Evolutionary conservation across 2,797 vertebrate species (phyloP).

Genomic region (Megalops cyprinoides): DNA sequence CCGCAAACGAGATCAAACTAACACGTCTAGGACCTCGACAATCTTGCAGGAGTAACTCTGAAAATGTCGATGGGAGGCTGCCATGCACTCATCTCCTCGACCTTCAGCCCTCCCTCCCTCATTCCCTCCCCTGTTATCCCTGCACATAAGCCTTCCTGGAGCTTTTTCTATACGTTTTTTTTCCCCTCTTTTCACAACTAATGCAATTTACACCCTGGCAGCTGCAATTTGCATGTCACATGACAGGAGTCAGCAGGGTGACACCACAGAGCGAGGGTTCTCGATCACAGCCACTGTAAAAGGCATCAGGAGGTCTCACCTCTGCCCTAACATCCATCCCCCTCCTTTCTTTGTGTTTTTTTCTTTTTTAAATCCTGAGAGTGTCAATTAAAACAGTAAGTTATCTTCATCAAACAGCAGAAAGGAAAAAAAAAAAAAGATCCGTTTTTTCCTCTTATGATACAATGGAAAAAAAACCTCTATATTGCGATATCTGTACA

Average conservation of each 20-base stretch:
- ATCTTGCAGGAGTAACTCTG: slow-evolving; percentile 50
- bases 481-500: slow-evolving; percentile 82
- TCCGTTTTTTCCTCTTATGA: slow-evolving; percentile 69
- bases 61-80: not conserved
- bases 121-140: slow-evolving; percentile 5
- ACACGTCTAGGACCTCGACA: slow-evolving; percentile 52
- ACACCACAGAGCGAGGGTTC: not conserved
- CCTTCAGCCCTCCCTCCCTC: not conserved
- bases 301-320: slow-evolving; percentile 64
- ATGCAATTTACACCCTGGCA: slow-evolving; percentile 55
- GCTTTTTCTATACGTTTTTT: slow-evolving; percentile 44
- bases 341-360: slow-evolving; percentile 52
- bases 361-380: slow-evolving; percentile 92
- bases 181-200: slow-evolving; percentile 20
- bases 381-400: slow-evolving; percentile 88
- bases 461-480: slow-evolving; percentile 74
- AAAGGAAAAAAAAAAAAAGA: slow-evolving; percentile 58
- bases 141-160: slow-evolving; percentile 49
- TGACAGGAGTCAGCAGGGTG: slow-evolving; percentile 58
- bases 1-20: slow-evolving; percentile 40
- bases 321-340: slow-evolving; percentile 70
- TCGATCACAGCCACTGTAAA: slow-evolving; percentile 64
- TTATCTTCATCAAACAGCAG: slow-evolving; percentile 78
- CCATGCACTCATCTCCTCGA: slow-evolving; percentile 2
- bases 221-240: slow-evolving; percentile 47